Conservation (phyloP, 2,797 vertebrate genomes). For the Chelidonichthys spinosus region DNA sequence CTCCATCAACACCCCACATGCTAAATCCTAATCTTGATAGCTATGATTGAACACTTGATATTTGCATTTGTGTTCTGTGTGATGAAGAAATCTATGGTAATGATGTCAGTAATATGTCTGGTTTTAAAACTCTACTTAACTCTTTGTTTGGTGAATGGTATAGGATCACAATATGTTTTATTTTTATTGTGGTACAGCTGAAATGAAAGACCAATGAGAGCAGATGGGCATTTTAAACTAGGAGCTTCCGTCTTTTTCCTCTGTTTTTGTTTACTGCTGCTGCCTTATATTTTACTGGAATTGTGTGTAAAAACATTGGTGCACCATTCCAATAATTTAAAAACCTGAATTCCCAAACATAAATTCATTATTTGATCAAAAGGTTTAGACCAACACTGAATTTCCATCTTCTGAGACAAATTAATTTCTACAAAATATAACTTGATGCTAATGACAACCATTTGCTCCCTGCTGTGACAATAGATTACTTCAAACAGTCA, state of each 20-base stretch:
- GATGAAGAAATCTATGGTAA: conserved; percentile 8
- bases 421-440: conserved; percentile 17
- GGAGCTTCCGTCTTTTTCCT: background rate
- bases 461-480: conserved; percentile 45
- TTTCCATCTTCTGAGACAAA: conserved; percentile 1
- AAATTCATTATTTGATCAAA: background rate
- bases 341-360: background rate
- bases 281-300: background rate
- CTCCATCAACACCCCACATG: conserved; percentile 38
- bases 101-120: background rate
- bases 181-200: background rate
- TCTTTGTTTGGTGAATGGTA: background rate
- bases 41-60: conserved; percentile 56
- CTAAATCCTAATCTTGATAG: conserved; percentile 65
- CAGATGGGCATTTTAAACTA: conserved; percentile 4
- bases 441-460: conserved; percentile 18
- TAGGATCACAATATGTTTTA: background rate
- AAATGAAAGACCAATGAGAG: background rate
- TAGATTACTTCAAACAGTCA: conserved; percentile 42
- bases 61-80: conserved; percentile 36
- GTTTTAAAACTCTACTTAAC: background rate
- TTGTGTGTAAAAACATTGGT: background rate
- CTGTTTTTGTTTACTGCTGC: background rate
- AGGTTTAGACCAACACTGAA: background rate
- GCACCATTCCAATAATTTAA: background rate